Evolutionary conservation across 1,140 invertebrate genomes (phyloP), one percentile per base, ranked within the genome.

Genomic region (Drosophila serrata): DNA sequence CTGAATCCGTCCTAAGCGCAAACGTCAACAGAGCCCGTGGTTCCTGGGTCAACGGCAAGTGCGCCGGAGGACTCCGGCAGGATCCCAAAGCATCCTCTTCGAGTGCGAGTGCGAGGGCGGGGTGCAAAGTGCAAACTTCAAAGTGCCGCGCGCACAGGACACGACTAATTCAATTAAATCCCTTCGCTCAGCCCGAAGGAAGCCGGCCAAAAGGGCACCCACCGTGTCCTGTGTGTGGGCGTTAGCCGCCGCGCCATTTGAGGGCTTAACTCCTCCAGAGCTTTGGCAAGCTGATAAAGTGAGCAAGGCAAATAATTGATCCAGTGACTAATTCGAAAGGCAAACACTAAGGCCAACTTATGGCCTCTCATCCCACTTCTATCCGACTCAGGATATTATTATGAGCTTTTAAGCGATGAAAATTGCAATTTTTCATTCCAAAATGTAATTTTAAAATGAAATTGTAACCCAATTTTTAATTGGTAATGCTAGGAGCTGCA

Each of bases 111-210:
- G n/a, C n/a, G 40, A n/a, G 22, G 40, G 12, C 35, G 79, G 84
- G 72, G 60, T 79, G 80, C 65, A 78, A 80, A 88, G 85, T 87
- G 85, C 85, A 88, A 84, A 84, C 84, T 88, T 88, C 80, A 87
- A 87, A 87, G 84, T 60, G 84, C 19, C 82, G 40, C 73, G 69
- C 67, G 67, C 63, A 70, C 53, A 72, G 85, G 61, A 87, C 84
- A 84, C 76, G 70, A 79, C 84, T 88, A 88, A 87, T 90, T 87
- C 84, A 87, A 87, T 87, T 87, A 87, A 90, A 80, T 87, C 80
- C 84, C 43, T 76, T 79, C 51, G 53, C 62, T 59, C 68, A 48
- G 35, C 49, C 53, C 42, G 42, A 64, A 40, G 19, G 51, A 55
- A 55, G 51, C 19, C 35, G 35, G 22, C 43, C 58, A 46, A 65